These are phyloP conservation scores for Myotis brandtii DNA, from an alignment of 2,113 vertebrate genomes.

Conservation along the genomic window DNA sequence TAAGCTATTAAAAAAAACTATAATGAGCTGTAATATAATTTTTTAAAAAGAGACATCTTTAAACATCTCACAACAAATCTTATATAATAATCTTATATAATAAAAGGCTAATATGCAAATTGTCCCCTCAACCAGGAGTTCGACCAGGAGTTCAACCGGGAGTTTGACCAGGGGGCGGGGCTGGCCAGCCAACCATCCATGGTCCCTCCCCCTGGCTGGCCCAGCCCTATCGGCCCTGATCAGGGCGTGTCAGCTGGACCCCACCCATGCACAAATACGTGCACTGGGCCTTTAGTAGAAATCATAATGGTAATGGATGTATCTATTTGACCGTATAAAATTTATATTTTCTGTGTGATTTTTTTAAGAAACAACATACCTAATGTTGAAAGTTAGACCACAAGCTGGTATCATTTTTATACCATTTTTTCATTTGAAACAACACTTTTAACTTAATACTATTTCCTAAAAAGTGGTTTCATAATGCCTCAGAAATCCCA, in stretches of 20 bases:
- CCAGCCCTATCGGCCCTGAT: too few species aligned
- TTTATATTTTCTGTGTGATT: not conserved
- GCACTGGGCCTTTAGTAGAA: not conserved
- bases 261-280: too few species aligned
- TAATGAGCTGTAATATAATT: not conserved
- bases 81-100: not conserved
- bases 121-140: too few species aligned
- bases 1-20: not conserved
- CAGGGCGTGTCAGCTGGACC: too few species aligned
- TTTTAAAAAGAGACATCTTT: not conserved
- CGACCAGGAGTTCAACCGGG: too few species aligned
- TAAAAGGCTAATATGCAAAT: too few species aligned
- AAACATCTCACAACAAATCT: not conserved
- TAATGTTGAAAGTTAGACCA: slow-evolving; percentile 23
- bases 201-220: too few species aligned
- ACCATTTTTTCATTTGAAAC: slow-evolving; percentile 77
- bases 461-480: slow-evolving; percentile 53
- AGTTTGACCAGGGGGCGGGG: too few species aligned
- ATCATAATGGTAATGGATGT: not conserved
- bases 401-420: not conserved
- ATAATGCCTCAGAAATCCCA: slow-evolving; percentile 44
- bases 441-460: slow-evolving; percentile 80
- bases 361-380: not conserved
- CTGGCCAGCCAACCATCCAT: too few species aligned
- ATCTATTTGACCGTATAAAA: not conserved